phyloP scores from a whole-genome alignment of 2,113 vertebrate genomes.

The Sapayoa aenigma region DNA sequence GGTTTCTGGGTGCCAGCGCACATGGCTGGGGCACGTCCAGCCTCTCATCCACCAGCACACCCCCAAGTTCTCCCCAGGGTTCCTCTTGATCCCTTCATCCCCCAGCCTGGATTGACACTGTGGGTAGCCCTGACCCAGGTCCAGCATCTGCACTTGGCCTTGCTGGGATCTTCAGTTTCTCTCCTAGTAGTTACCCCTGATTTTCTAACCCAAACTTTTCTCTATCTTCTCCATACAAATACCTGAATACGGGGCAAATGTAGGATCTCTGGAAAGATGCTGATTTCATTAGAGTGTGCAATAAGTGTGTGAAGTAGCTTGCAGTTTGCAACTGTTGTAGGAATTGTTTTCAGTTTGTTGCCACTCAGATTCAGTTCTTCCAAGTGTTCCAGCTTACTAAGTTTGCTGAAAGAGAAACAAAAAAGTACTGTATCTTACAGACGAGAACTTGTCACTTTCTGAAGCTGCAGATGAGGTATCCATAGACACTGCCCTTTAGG shows the following conservation, averaged over 20 bases:
- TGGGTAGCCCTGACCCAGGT: background rate
- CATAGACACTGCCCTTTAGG: background rate
- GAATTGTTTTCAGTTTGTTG: constrained; percentile 93
- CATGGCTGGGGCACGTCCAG: background rate
- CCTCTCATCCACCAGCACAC: background rate
- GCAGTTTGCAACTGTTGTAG: constrained; percentile 93
- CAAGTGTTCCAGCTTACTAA: constrained; percentile 90
- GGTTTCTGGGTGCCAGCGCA: background rate
- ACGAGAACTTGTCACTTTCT: background rate
- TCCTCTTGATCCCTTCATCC: background rate
- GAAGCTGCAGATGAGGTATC: background rate
- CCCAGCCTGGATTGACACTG: background rate
- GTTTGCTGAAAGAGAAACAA: constrained; percentile 81
- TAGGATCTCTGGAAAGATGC: constrained; percentile 92
- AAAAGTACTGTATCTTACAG: background rate
- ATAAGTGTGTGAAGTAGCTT: constrained; percentile 91
- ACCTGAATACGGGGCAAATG: constrained; percentile 94
- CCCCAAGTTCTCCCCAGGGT: background rate
- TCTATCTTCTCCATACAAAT: background rate
- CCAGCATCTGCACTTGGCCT: background rate
- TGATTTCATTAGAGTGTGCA: constrained; percentile 92
- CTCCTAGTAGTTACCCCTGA: background rate
- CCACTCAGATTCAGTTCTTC: constrained; percentile 95
- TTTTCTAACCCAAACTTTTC: background rate
- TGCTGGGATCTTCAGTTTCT: background rate